A percentile compares a stretch with the other conserved stretches of the same genome.
These are phyloP conservation scores for Orientallactaga bullata DNA, from an alignment of 2,113 vertebrate genomes.

Conservation along the genomic window DNA sequence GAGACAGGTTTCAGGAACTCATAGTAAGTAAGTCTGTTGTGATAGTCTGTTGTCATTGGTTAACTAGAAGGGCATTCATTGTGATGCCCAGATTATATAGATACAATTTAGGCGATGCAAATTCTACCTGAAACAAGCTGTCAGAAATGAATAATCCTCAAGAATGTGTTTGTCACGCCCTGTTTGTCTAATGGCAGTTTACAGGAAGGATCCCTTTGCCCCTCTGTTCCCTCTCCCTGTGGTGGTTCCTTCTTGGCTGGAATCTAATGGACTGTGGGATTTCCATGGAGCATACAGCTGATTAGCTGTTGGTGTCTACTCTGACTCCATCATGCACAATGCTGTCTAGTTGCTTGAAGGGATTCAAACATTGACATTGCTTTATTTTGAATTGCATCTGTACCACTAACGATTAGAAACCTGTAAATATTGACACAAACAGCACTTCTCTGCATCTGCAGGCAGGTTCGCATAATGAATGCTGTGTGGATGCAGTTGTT, in stretches of 20 bases:
- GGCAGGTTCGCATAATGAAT: slow-evolving; percentile 76
- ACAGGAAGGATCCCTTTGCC: slow-evolving; percentile 82
- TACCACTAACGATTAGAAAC: slow-evolving; percentile 82
- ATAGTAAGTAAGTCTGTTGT: neutral
- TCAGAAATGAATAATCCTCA: slow-evolving; percentile 81
- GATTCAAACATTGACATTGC: slow-evolving; percentile 82
- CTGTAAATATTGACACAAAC: slow-evolving; percentile 77
- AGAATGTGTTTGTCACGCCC: slow-evolving; percentile 83
- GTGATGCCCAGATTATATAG: slow-evolving; percentile 48
- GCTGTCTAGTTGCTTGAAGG: slow-evolving; percentile 81
- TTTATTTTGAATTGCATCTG: slow-evolving; percentile 79
- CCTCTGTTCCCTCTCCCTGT: slow-evolving; percentile 77
- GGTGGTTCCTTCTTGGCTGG: slow-evolving; percentile 83
- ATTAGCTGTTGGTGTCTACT: slow-evolving; percentile 82
- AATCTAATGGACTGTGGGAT: slow-evolving; percentile 84
- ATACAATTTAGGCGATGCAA: slow-evolving; percentile 65
- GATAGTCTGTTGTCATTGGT: slow-evolving; percentile 75
- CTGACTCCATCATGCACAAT: slow-evolving; percentile 73
- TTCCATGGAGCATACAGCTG: slow-evolving; percentile 79
- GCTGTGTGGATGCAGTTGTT: slow-evolving; percentile 74
- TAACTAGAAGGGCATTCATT: slow-evolving; percentile 58
- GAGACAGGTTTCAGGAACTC: neutral
- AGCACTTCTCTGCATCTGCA: slow-evolving; percentile 76
- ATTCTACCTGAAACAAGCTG: slow-evolving; percentile 71
- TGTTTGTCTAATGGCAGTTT: slow-evolving; percentile 83